Evolutionary conservation across 2,797 vertebrate species (phyloP), one percentile per base, ranked within the genome.

Genomic region (Myoxocephalus aenaeus): DNA sequence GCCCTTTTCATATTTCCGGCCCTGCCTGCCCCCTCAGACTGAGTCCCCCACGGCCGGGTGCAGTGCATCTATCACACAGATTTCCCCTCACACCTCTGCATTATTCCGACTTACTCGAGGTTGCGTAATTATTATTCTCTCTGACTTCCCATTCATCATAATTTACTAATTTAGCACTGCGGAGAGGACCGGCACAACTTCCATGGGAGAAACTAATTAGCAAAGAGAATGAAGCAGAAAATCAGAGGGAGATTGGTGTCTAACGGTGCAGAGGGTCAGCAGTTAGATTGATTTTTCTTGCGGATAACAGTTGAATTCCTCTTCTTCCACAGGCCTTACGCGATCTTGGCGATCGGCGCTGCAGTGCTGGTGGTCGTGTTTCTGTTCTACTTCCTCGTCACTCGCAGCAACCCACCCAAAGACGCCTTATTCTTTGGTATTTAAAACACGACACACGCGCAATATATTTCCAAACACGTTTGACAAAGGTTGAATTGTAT

Each of bases 351-450:
- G 65, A 87, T 77, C 0, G 94, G 90, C 2, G 48, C 81, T 7
- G 91, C 92, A 54, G 92, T 96, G 65, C 82, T 97, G 73, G 29
- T 93, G 9, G 22, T 82, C 1, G 92, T 97, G 51, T 87, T 93
- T 62, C 75, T 94, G 59, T 54, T 96, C 81, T 92, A 95, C 86
- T 91, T 93, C 86, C 63, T 95, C 29, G 65, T 93, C 40, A 93
- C 93, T 1, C 91, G 93, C 64, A 69, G 88, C 48, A 94, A 88
- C 87, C 93, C 91, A 40, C 95, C 94, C 13, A 95, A 96, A 89
- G 96, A 96, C 77, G 80, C 86, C 51, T 86, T 97, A 70, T 97
- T 96, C 92, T 97, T 96, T 1, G 94, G 96, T 97, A 95, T 90
- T 32, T 76, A 87, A 77, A 70, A 70, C 53, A 25, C 40, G 79